Base-by-base conservation (phyloP, 1,140 invertebrate genomes). In the Ips typographus region DNA sequence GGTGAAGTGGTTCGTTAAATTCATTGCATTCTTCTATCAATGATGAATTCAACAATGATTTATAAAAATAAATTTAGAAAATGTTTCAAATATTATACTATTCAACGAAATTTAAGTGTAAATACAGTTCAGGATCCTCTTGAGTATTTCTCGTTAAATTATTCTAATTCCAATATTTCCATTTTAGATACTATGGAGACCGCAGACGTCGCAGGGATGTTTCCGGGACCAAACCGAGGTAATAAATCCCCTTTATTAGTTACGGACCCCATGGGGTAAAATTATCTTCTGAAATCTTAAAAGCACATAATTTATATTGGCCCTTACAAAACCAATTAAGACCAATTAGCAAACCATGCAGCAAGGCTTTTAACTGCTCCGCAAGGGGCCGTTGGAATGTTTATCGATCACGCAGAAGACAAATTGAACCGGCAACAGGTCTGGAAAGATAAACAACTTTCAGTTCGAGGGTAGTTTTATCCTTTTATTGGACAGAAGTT, bases 401-500 rank as follows among this genome's bases (percentile, higher is more conserved):
- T n/a, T 55, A 55, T 55, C 52, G 52, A 55, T 55, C 52, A 5
- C 1, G 44, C 1, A 8, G 44, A 22, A 49, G 44, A 49, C 44
- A 49, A 49, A 6, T 49, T 6, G 44, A 49, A 37, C 37, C 5
- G 37, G 52, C 52, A 55, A 55, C 52, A 55, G 37, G 52, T 55
- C 52, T 2, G 74, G 55, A 70, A 70, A 47, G 69, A 70, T 39
- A 71, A 68, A 59, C 72, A 53, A 55, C 44, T 49, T 49, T 22
- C 22, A 22, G 22, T 22, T 22, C 22, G 22, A 22, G 22, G 22
- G 22, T 22, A 22, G 22, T 22, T 22, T 22, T 22, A 22, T 22
- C 22, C 22, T 22, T 22, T 22, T 22, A 22, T 22, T 22, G 22
- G 22, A 0, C 22, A 22, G 22, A 22, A 22, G 22, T 22, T 22